Evolutionary conservation across 2,113 vertebrate genomes (phyloP), one percentile per base, ranked within the genome.

Genomic region (Otolemur garnettii): DNA sequence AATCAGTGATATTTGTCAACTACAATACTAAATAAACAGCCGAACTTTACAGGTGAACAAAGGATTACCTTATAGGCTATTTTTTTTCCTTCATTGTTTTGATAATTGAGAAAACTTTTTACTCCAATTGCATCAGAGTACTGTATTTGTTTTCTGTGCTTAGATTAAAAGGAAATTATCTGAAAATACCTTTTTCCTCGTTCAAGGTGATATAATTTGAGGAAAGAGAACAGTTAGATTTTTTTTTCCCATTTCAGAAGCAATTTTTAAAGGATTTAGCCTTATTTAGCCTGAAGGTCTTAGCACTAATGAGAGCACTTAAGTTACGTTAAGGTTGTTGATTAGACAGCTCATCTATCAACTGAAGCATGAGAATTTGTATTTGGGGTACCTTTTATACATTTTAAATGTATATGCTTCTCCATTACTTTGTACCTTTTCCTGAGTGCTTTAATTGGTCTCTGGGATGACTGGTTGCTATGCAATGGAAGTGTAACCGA

Each of bases 221-320:
- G 97, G 96, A 97, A 95, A 98, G 71, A 78, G 96, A 98, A 98
- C 95, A 90, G 97, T 98, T 98, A 96, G 96, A 96, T 97, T 98
- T 98, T 97, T 98, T 97, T 72, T 68, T 26, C 42, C 95, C 98
- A 97, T 98, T 98, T 98, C 98, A 98, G 97, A 98, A 98, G 98
- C 97, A 98, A 97, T 98, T 98, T 99, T 98, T 98, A 98, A 98
- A 95, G 98, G 98, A 98, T 98, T 99, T 98, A 98, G 98, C 94
- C 97, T 98, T 98, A 97, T 98, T 98, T 98, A 98, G 98, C 98
- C 98, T 96, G 98, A 98, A 99, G 98, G 98, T 98, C 97, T 98
- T 97, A 98, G 97, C 98, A 98, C 98, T 99, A 99, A 99, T 99
- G 98, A 99, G 98, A 99, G 98, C 98, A 99, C 98, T 99, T 99